phyloP scores from a whole-genome alignment of 2,888 invertebrate genomes.

The Cheilosia vernalis region DNA sequence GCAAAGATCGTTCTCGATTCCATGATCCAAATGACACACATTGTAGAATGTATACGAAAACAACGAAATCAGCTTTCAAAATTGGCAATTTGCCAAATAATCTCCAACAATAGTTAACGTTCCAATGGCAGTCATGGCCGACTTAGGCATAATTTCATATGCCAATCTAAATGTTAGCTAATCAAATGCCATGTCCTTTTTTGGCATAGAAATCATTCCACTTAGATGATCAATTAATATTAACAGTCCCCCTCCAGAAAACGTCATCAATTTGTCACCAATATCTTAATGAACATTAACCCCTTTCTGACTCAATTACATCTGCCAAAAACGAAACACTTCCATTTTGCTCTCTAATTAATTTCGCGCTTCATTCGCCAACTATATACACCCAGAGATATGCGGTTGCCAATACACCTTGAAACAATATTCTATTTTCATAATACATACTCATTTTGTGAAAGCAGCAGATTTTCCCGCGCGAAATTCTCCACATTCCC shows the following conservation, averaged over 20 bases:
- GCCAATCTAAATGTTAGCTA: too few relatives aligned
- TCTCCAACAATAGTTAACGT: too few relatives aligned
- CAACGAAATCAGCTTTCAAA: too few relatives aligned
- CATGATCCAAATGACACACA: too few relatives aligned
- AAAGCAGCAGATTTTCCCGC: slow-evolving; percentile 33
- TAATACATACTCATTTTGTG: slow-evolving; percentile 21
- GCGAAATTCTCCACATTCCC: slow-evolving; percentile 51
- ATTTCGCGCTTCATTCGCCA: slow-evolving; percentile 13
- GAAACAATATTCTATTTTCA: slow-evolving; percentile 51
- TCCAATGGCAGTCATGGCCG: too few relatives aligned
- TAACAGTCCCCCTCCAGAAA: background rate
- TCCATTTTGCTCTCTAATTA: slow-evolving; percentile 24
- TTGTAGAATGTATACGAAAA: too few relatives aligned
- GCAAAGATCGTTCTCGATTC: too few relatives aligned
- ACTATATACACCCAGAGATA: background rate
- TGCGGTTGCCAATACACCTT: slow-evolving; percentile 14
- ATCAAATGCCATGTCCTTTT: too few relatives aligned
- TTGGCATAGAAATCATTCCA: too few relatives aligned
- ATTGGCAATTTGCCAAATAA: too few relatives aligned
- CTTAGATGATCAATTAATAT: too few relatives aligned
- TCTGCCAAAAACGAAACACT: background rate
- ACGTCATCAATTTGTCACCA: slow-evolving; percentile 15
- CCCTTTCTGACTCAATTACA: slow-evolving; percentile 17
- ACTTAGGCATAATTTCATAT: too few relatives aligned
- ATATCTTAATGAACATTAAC: slow-evolving; percentile 5